A percentile compares a stretch with the other conserved stretches of the same genome.
phyloP scores from a whole-genome alignment of 1,140 invertebrate species.

The Coenobita brevimanus region DNA sequence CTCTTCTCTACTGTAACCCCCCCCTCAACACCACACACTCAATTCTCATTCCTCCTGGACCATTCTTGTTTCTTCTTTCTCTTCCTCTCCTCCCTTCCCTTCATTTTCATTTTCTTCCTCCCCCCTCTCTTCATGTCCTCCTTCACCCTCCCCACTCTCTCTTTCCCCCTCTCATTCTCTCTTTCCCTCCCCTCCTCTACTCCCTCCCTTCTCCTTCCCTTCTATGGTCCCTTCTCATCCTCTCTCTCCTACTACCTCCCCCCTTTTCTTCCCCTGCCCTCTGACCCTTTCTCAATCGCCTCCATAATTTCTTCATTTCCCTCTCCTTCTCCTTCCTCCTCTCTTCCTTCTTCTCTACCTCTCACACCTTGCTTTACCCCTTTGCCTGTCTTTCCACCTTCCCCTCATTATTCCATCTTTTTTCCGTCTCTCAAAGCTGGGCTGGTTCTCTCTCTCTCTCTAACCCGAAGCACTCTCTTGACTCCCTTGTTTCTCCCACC shows the following conservation, averaged over 20 bases:
- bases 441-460: too few species aligned
- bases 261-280: background rate
- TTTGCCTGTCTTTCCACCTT: background rate
- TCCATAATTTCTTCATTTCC: background rate
- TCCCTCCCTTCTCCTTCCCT: background rate
- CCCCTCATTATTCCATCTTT: too few species aligned
- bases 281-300: background rate
- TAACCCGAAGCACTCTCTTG: too few species aligned
- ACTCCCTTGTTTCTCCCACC: too few species aligned
- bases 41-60: background rate
- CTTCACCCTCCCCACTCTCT: background rate
- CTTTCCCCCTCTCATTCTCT: background rate
- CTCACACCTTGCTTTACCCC: background rate
- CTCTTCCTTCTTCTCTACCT: background rate
- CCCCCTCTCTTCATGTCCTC: background rate
- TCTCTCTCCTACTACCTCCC: background rate
- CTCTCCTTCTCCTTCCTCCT: background rate
- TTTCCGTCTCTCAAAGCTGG: background rate
- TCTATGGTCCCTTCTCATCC: background rate
- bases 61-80: background rate
- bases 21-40: background rate
- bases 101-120: background rate
- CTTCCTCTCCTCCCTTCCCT: background rate
- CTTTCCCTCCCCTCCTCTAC: background rate
- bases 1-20: background rate